These are phyloP conservation scores for Macroglossus sobrinus DNA, from an alignment of 2,113 vertebrate species.

Conservation along the genomic window DNA sequence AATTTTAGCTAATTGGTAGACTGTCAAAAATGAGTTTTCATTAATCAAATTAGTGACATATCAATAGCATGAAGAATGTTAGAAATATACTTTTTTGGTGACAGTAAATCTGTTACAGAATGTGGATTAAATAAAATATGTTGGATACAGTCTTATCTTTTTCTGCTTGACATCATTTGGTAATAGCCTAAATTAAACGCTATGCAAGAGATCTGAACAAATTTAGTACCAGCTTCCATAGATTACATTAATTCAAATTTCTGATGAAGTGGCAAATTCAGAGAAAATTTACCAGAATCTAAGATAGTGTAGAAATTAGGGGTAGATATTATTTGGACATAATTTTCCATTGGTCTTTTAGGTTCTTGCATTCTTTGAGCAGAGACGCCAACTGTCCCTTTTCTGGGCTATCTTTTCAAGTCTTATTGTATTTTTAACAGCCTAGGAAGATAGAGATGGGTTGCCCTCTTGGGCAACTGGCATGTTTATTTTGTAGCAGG, in stretches of 20 bases:
- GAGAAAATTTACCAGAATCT: neutral
- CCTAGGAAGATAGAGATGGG: neutral
- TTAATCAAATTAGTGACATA: neutral
- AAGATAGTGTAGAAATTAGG: neutral
- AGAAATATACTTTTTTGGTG: neutral
- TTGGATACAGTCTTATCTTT: neutral
- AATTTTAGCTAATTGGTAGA: neutral
- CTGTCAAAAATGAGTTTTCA: neutral
- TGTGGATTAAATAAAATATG: neutral
- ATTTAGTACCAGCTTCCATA: neutral
- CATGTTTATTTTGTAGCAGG: neutral
- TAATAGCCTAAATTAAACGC: neutral
- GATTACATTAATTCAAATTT: neutral
- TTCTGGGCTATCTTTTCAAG: neutral
- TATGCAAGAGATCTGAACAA: neutral
- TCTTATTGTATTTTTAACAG: neutral
- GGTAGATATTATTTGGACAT: neutral
- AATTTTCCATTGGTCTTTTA: neutral
- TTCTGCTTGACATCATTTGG: neutral
- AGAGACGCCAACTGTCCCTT: neutral
- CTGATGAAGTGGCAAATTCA: neutral
- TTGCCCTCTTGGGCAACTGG: neutral
- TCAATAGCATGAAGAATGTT: neutral
- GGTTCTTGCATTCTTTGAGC: neutral
- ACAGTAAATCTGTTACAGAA: neutral